Evolutionary conservation across 2,888 invertebrate genomes (phyloP).

Genomic region (Brassicogethes aeneus): DNA sequence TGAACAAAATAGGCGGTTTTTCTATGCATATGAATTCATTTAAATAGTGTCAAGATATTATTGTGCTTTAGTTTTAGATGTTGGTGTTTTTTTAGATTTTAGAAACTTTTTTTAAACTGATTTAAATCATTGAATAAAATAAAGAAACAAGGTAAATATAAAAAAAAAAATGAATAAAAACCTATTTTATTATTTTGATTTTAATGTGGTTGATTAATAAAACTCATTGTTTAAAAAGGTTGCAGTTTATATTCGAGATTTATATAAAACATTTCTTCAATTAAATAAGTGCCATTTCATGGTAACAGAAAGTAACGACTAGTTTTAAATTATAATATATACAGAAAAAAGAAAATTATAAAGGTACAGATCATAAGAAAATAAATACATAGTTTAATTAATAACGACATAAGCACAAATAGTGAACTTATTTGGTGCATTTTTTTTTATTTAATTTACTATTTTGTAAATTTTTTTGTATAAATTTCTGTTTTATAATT

Average conservation of each 20-base stretch:
- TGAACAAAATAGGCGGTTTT: too few species aligned
- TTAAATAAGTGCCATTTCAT: constrained; percentile 14
- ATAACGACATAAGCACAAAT: background rate
- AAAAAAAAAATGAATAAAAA: too few species aligned
- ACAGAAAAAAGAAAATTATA: background rate
- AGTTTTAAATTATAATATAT: constrained; percentile 10
- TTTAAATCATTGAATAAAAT: too few species aligned
- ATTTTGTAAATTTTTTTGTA: constrained; percentile 1
- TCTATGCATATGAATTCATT: too few species aligned
- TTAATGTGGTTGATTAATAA: too few species aligned
- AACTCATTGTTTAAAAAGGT: too few species aligned
- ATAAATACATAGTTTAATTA: background rate
- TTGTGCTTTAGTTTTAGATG: too few species aligned
- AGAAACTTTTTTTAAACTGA: too few species aligned
- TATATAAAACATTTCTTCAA: background rate
- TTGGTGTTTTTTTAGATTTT: too few species aligned
- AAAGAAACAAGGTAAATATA: too few species aligned
- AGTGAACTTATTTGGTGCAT: background rate
- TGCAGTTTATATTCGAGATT: background rate
- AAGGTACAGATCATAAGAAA: background rate
- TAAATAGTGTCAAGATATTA: too few species aligned
- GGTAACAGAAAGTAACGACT: constrained; percentile 19
- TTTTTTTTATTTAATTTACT: background rate
- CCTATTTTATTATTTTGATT: too few species aligned
- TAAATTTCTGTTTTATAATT: background rate